Evolutionary conservation across 1,140 invertebrate genomes (phyloP).

Genomic region (Caligus rogercresseyi): DNA sequence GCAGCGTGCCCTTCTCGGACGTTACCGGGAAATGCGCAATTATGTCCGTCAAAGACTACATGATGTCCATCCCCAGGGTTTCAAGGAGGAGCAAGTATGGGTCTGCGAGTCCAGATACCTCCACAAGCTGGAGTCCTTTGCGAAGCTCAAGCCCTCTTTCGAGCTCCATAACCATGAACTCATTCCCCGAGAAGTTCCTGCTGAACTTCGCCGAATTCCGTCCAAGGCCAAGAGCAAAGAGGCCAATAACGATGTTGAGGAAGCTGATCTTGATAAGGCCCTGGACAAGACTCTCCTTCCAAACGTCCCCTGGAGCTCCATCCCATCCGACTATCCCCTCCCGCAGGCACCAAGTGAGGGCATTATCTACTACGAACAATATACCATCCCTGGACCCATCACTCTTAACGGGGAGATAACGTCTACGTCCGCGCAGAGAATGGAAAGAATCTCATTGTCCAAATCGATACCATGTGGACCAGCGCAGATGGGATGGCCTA

Average conservation of each 20-base stretch:
- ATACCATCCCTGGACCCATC: slow-evolving; percentile 56
- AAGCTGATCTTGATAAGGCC: slow-evolving; percentile 37
- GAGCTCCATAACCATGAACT: slow-evolving; percentile 32
- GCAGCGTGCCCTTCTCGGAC: slow-evolving; percentile 53
- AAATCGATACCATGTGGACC: slow-evolving; percentile 84
- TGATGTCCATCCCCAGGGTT: slow-evolving; percentile 70
- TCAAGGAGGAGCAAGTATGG: slow-evolving; percentile 83
- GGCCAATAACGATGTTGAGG: slow-evolving; percentile 76
- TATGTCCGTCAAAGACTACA: slow-evolving; percentile 85
- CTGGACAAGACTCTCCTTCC: background rate
- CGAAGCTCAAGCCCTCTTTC: slow-evolving; percentile 51
- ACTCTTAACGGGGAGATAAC: slow-evolving; percentile 75
- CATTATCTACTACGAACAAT: slow-evolving; percentile 66
- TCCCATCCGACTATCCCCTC: background rate
- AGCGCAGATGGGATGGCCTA: slow-evolving; percentile 65
- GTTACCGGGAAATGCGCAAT: slow-evolving; percentile 79
- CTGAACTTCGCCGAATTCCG: slow-evolving; percentile 67
- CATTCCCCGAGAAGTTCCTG: slow-evolving; percentile 45
- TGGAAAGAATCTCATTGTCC: slow-evolving; percentile 68
- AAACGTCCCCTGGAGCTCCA: slow-evolving; percentile 16
- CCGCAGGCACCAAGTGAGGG: slow-evolving; percentile 31
- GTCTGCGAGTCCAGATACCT: slow-evolving; percentile 92
- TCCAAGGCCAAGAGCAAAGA: slow-evolving; percentile 32
- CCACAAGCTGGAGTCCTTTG: slow-evolving; percentile 61
- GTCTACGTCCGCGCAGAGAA: slow-evolving; percentile 72